Evolutionary conservation across 1,140 invertebrate genomes (phyloP).

Genomic region (Anoplophora glabripennis): DNA sequence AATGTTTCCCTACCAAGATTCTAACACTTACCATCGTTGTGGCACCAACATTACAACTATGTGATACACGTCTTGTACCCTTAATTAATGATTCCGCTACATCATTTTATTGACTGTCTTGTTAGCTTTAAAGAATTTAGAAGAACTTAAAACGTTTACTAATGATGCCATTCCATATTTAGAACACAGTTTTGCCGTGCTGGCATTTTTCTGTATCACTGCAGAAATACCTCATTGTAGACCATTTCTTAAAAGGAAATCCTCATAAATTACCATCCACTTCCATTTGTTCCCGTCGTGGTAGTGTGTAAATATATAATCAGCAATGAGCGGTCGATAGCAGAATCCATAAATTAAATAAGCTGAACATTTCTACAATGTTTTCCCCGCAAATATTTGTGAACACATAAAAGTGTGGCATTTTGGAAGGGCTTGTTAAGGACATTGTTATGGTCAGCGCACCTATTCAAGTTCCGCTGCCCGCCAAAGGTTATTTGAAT

Average conservation of each 20-base stretch:
- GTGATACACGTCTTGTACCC: too few relatives aligned
- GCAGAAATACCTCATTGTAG: too few relatives aligned
- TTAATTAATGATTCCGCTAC: too few relatives aligned
- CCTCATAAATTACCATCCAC: conserved; percentile 4
- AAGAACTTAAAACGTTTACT: too few relatives aligned
- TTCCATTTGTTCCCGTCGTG: neutral
- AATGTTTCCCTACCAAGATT: too few relatives aligned
- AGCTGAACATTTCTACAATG: neutral
- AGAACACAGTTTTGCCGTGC: too few relatives aligned
- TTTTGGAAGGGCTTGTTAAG: conserved; percentile 15
- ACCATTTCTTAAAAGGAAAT: neutral
- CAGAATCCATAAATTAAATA: neutral
- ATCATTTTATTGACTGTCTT: too few relatives aligned
- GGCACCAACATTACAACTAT: too few relatives aligned
- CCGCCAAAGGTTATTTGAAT: conserved; percentile 15
- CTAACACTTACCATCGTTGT: too few relatives aligned
- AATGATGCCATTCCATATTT: too few relatives aligned
- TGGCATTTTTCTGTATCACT: too few relatives aligned
- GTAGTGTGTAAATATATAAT: conserved; percentile 9
- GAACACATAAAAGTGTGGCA: conserved; percentile 11
- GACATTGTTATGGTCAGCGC: conserved; percentile 9
- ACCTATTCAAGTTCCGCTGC: conserved; percentile 2
- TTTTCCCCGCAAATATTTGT: conserved; percentile 13
- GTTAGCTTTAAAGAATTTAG: too few relatives aligned
- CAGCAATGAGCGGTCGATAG: conserved; percentile 2